These are phyloP conservation scores for Leptogaster cylindrica DNA, from an alignment of 2,888 invertebrate genomes.

Conservation along the genomic window DNA sequence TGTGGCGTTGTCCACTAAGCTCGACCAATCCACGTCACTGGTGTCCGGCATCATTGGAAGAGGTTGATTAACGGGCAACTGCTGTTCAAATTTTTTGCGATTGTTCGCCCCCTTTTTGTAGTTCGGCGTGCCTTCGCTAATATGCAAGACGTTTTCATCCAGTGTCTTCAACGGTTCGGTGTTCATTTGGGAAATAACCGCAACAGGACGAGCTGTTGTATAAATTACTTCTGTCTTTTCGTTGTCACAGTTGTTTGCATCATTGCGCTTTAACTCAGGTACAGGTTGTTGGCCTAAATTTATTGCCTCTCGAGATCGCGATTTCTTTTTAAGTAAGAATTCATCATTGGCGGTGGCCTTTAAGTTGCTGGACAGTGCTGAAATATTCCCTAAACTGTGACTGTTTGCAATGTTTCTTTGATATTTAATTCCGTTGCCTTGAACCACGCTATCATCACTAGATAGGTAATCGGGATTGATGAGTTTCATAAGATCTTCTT, in stretches of 20 bases:
- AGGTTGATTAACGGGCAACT: conserved; percentile 56
- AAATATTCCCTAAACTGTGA: conserved; percentile 52
- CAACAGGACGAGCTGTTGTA: conserved; percentile 71
- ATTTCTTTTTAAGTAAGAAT: conserved; percentile 49
- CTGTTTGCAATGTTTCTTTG: conserved; percentile 49
- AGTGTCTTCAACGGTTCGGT: conserved; percentile 56
- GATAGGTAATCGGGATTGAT: conserved; percentile 79
- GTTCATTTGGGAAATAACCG: conserved; percentile 65
- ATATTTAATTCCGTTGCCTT: conserved; percentile 44
- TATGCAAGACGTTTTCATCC: conserved; percentile 48
- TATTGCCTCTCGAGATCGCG: conserved; percentile 51
- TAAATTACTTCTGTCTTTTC: conserved; percentile 65
- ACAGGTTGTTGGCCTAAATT: conserved; percentile 53
- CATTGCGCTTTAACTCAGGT: conserved; percentile 50
- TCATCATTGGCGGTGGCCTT: conserved; percentile 48
- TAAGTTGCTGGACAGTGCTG: conserved; percentile 45
- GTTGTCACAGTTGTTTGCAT: conserved; percentile 24
- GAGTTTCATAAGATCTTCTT: conserved; percentile 85
- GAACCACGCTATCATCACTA: conserved; percentile 51
- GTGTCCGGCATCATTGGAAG: conserved; percentile 70
- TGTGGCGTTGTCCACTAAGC: conserved; percentile 80
- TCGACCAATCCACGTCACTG: conserved; percentile 78
- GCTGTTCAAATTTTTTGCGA: conserved; percentile 42
- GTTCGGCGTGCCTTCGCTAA: conserved; percentile 57
- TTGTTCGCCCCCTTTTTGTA: conserved; percentile 19